phyloP scores from a whole-genome alignment of 1,140 invertebrate species.

The Gonioctena quinquepunctata region DNA sequence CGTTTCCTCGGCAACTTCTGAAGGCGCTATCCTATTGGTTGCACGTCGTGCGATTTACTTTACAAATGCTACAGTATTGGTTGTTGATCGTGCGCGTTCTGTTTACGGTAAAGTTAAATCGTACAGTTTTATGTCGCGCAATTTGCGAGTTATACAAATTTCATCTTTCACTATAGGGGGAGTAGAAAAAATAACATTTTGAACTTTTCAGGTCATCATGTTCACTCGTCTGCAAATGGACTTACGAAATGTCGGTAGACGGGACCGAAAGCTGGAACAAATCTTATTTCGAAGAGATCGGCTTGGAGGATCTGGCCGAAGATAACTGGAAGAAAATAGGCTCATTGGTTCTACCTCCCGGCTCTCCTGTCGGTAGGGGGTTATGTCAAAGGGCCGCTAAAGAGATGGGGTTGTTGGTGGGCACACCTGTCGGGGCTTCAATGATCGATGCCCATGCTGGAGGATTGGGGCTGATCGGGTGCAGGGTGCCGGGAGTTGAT shows the following conservation, averaged over 20 bases:
- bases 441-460: constrained; percentile 97
- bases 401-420: constrained; percentile 69
- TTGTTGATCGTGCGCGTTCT: too few relatives aligned
- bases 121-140: too few relatives aligned
- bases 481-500: constrained; percentile 60
- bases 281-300: constrained; percentile 75
- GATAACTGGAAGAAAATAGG: constrained; percentile 80
- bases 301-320: constrained; percentile 72
- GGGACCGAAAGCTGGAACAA: constrained; percentile 71
- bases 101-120: too few relatives aligned
- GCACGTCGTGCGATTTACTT: too few relatives aligned
- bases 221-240: constrained; percentile 94
- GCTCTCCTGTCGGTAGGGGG: constrained; percentile 71
- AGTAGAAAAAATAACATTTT: too few relatives aligned
- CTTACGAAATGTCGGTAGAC: constrained; percentile 70
- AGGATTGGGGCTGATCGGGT: constrained; percentile 82
- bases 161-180: too few relatives aligned
- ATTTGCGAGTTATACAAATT: too few relatives aligned
- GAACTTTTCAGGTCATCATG: constrained; percentile 82
- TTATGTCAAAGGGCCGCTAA: constrained; percentile 67
- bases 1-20: too few relatives aligned
- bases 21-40: too few relatives aligned
- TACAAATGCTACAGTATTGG: too few relatives aligned
- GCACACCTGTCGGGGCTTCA: constrained; percentile 81
- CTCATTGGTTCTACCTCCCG: constrained; percentile 70